Evolutionary conservation across 1,140 invertebrate genomes (phyloP).

Genomic region (Drosophila funebris): DNA sequence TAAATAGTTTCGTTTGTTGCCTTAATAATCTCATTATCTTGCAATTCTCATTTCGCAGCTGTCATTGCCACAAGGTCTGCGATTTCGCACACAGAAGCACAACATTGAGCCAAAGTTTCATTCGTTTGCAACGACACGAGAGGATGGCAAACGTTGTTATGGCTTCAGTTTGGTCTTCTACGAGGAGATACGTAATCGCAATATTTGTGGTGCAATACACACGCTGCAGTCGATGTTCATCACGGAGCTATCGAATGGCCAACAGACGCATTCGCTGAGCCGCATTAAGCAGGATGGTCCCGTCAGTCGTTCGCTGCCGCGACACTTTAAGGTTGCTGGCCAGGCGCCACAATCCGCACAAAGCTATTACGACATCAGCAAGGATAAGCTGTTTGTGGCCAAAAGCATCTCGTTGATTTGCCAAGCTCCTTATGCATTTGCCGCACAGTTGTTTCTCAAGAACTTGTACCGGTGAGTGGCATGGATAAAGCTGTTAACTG

Average conservation of each 20-base stretch:
- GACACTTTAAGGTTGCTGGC: constrained; percentile 93
- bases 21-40: constrained; percentile 10
- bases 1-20: constrained; percentile 24
- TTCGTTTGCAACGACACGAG: constrained; percentile 97
- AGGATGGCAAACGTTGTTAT: constrained; percentile 97
- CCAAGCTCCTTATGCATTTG: constrained; percentile 94
- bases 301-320: constrained; percentile 90
- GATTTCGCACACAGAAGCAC: constrained; percentile 97
- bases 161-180: constrained; percentile 97
- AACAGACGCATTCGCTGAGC: constrained; percentile 87
- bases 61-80: constrained; percentile 95
- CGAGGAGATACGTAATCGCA: constrained; percentile 95
- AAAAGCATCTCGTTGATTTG: constrained; percentile 97
- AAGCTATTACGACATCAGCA: constrained; percentile 95
- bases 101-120: constrained; percentile 95
- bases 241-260: constrained; percentile 93
- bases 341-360: constrained; percentile 89
- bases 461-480: constrained; percentile 92
- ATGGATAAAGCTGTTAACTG: neutral
- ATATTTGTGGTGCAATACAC: constrained; percentile 97
- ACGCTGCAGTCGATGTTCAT: constrained; percentile 96
- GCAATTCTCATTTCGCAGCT: constrained; percentile 86
- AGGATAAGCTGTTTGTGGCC: constrained; percentile 96
- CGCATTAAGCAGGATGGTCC: constrained; percentile 86
- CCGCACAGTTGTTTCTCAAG: constrained; percentile 92